phyloP scores from a whole-genome alignment of 2,113 vertebrate genomes.

The Trematomus loennbergii region DNA sequence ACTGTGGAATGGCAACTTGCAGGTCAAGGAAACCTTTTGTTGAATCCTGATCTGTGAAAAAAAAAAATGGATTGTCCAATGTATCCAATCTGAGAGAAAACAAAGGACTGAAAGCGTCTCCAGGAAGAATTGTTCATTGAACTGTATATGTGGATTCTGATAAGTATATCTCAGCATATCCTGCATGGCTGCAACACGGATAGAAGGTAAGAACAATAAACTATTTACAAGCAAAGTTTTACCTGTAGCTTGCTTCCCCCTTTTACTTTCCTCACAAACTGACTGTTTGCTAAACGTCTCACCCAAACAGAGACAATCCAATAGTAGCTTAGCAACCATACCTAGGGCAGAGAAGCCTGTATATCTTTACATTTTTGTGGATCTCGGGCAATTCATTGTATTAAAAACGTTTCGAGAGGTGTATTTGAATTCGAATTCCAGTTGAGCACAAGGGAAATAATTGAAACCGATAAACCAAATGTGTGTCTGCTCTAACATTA shows the following conservation, averaged over 20 bases:
- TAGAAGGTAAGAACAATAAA: neutral
- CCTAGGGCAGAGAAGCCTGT: neutral
- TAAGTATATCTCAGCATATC: neutral
- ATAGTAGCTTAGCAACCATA: neutral
- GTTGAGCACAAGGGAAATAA: neutral
- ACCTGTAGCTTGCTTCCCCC: neutral
- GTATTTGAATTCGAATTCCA: neutral
- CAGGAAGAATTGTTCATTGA: neutral
- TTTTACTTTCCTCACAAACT: neutral
- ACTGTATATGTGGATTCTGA: neutral
- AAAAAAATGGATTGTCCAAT: neutral
- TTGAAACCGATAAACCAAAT: neutral
- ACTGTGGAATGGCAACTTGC: neutral
- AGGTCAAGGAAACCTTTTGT: neutral
- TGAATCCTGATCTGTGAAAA: neutral
- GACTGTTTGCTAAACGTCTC: neutral
- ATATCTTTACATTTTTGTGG: neutral
- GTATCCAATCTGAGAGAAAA: neutral
- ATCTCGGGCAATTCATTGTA: neutral
- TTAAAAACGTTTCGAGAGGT: too few species aligned
- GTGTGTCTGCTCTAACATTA: too few species aligned
- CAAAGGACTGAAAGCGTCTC: neutral
- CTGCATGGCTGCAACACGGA: neutral
- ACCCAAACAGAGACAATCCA: neutral
- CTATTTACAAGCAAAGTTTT: neutral